Conservation (phyloP, 2,797 vertebrate species). For the Hippopotamyrus pictus region DNA sequence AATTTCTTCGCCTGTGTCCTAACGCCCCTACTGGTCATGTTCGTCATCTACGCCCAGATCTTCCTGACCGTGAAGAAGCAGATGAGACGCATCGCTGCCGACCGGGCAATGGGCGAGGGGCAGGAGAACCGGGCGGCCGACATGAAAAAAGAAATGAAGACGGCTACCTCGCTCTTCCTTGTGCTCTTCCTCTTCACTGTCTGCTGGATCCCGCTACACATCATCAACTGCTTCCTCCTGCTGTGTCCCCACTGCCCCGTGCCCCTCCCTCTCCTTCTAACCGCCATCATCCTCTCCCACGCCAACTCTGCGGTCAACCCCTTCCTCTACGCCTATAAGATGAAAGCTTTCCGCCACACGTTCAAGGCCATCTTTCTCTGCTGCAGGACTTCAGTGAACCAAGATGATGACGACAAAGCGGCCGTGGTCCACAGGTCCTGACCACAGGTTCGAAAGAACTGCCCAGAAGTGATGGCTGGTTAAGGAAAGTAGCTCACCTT, state of each 20-base stretch:
- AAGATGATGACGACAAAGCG: conserved; percentile 29
- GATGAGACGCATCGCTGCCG: conserved; percentile 45
- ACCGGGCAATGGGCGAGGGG: conserved; percentile 26
- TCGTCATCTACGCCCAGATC: conserved; percentile 63
- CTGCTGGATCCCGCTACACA: conserved; percentile 70
- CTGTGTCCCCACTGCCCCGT: conserved; percentile 54
- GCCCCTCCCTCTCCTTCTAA: conserved; percentile 56
- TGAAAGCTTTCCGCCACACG: conserved; percentile 62
- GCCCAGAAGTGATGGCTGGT: too few relatives aligned
- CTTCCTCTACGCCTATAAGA: conserved; percentile 61
- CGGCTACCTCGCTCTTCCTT: conserved; percentile 61
- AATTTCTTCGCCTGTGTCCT: conserved; percentile 58
- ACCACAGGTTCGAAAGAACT: not conserved
- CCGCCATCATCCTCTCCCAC: conserved; percentile 68
- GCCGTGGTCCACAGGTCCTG: conserved; percentile 15
- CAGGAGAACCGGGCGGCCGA: conserved; percentile 36
- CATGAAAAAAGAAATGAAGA: conserved; percentile 57
- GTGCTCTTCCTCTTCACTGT: conserved; percentile 68
- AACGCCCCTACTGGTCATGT: conserved; percentile 60
- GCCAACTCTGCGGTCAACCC: conserved; percentile 69
- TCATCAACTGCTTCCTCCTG: conserved; percentile 69
- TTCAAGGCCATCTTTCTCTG: conserved; percentile 62
- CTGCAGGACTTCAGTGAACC: conserved; percentile 32
- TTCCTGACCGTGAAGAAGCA: conserved; percentile 58
- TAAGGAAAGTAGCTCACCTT: not conserved